These are phyloP conservation scores for Argyra leucocephala DNA, from an alignment of 2,888 invertebrate species.

Conservation along the genomic window DNA sequence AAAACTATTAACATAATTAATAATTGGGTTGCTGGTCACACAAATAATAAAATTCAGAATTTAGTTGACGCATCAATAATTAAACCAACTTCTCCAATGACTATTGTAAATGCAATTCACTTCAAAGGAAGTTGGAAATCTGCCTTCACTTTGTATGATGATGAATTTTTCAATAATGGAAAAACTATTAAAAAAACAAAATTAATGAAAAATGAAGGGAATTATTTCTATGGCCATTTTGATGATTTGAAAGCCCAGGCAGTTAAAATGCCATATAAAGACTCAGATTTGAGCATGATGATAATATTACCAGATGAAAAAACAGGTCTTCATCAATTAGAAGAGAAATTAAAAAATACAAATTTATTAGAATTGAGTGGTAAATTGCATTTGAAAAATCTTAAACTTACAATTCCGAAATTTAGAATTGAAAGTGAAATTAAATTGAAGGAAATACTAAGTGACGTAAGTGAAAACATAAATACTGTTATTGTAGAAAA, in stretches of 20 bases:
- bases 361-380: slow-evolving; percentile 49
- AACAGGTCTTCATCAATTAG: slow-evolving; percentile 62
- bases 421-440: slow-evolving; percentile 70
- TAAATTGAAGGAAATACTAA: slow-evolving; percentile 52
- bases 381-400: slow-evolving; percentile 43
- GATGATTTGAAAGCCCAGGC: slow-evolving; percentile 48
- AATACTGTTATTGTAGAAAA: slow-evolving; percentile 38
- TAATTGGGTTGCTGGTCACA: slow-evolving; percentile 68
- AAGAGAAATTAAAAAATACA: slow-evolving; percentile 53
- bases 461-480: slow-evolving; percentile 58
- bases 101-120: slow-evolving; percentile 32
- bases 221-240: slow-evolving; percentile 43
- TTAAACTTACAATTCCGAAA: slow-evolving; percentile 59
- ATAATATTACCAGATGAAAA: slow-evolving; percentile 62
- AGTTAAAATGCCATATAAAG: slow-evolving; percentile 63
- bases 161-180: slow-evolving; percentile 30
- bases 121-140: background rate
- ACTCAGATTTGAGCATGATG: slow-evolving; percentile 60
- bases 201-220: background rate
- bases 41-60: slow-evolving; percentile 73
- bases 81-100: slow-evolving; percentile 50
- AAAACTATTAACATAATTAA: slow-evolving; percentile 58
- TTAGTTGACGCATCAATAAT: slow-evolving; percentile 54
- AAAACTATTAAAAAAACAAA: background rate
- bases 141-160: slow-evolving; percentile 34